Evolutionary conservation across 53 echinoderm and acorn worm species (phyloP).

Genomic region (Paelopatides confundens): DNA sequence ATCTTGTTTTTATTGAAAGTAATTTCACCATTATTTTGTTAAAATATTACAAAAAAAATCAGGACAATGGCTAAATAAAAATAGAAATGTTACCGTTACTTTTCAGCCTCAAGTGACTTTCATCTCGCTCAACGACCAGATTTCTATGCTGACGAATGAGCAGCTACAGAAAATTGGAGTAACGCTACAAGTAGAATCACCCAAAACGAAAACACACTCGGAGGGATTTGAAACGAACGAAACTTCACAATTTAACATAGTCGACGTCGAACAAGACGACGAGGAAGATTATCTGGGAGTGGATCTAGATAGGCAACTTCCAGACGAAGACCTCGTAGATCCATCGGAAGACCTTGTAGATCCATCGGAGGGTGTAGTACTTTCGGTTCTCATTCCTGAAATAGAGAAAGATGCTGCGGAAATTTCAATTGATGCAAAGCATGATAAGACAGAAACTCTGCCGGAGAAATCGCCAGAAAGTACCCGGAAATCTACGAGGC

Average conservation of each 20-base stretch:
- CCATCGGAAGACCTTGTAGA: not conserved
- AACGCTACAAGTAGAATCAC: slow-evolving; percentile 48
- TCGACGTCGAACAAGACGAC: slow-evolving; percentile 40
- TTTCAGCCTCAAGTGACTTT: slow-evolving; percentile 7
- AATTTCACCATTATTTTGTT: not conserved
- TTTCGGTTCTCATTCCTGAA: not conserved
- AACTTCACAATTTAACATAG: not conserved
- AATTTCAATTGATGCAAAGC: not conserved
- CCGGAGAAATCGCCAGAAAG: not conserved
- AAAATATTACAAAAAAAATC: no score
- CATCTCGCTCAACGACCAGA: slow-evolving; percentile 22
- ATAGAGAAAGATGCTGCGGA: not conserved
- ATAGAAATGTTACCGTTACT: no score
- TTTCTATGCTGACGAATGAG: slow-evolving; percentile 71
- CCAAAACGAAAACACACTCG: slow-evolving; percentile 2
- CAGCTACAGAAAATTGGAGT: slow-evolving; percentile 78
- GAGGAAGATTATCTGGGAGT: slow-evolving; percentile 39
- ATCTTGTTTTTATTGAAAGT: not conserved
- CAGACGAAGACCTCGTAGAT: not conserved
- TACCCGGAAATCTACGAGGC: not conserved
- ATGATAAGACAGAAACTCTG: not conserved
- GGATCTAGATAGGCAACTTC: slow-evolving; percentile 33
- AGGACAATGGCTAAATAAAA: no score
- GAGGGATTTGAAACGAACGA: slow-evolving; percentile 38
- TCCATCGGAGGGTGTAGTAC: not conserved